Percentiles rank a stretch among this genome's conserved stretches.
Evolutionary conservation across 1,140 invertebrate species (phyloP).

Genomic region (Heliconius melpomene): DNA sequence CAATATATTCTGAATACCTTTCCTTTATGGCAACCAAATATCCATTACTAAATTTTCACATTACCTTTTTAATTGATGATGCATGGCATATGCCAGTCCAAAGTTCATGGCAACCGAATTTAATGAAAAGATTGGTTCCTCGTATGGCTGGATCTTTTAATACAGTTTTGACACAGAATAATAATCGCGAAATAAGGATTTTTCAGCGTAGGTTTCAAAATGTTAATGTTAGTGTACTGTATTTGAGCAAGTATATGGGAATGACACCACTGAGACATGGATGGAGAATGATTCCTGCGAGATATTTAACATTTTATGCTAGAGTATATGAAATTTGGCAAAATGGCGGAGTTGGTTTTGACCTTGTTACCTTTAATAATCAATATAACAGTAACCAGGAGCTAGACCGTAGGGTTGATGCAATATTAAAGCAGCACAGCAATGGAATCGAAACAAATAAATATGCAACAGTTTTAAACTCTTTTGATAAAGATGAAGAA

Average conservation of each 20-base stretch:
- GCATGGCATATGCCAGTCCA: slow-evolving; percentile 34
- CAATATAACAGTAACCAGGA: slow-evolving; percentile 46
- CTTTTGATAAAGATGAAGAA: slow-evolving; percentile 54
- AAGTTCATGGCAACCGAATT: slow-evolving; percentile 36
- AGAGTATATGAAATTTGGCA: slow-evolving; percentile 67
- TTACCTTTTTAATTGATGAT: slow-evolving; percentile 65
- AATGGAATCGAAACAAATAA: slow-evolving; percentile 59
- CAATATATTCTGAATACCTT: slow-evolving; percentile 58
- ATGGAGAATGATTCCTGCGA: slow-evolving; percentile 60
- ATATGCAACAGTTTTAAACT: slow-evolving; percentile 52
- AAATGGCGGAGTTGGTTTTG: slow-evolving; percentile 64
- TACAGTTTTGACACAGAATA: slow-evolving; percentile 43
- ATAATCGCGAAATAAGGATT: slow-evolving; percentile 48
- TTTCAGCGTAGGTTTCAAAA: slow-evolving; percentile 59
- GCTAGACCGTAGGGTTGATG: slow-evolving; percentile 49
- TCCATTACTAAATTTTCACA: slow-evolving; percentile 54
- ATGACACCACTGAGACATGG: slow-evolving; percentile 60
- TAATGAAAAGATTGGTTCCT: slow-evolving; percentile 47
- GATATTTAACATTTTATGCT: slow-evolving; percentile 62
- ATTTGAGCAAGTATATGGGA: slow-evolving; percentile 64
- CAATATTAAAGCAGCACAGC: slow-evolving; percentile 66
- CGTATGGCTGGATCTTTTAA: slow-evolving; percentile 39
- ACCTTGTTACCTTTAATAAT: slow-evolving; percentile 57
- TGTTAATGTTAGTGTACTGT: slow-evolving; percentile 60
- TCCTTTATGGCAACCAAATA: slow-evolving; percentile 58